Base-by-base conservation (phyloP, 92 coral and sea anemone genomes). In the Porites evermanni region DNA sequence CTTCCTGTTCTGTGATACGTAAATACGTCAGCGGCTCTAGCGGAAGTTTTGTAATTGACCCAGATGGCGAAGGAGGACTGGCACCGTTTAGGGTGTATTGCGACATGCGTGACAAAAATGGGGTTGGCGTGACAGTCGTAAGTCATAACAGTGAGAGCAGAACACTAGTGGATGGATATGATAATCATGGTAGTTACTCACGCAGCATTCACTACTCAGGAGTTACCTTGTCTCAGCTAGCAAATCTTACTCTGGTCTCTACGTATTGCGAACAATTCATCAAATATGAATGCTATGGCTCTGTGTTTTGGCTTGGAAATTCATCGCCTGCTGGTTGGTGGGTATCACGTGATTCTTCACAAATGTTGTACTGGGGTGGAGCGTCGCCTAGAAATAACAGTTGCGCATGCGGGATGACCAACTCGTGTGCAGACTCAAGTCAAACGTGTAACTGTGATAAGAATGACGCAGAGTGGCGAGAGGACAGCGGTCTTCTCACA, bases 391-490 rank as follows among this genome's bases (percentile, higher is more conserved):
- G 74, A 8, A 84, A 80, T 64, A 73, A 53, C 6, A 88, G 74
- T 78, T 91, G 94, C 86, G 91, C 94, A 66, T 91, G 94, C 68
- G 94, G 94, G 58, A 91, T 75, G 91, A 88, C 80, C 16, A 89
- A 79, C 71, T 81, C 93, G 10, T 91, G 94, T 60, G 80, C 83
- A 4, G 82, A 68, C 17, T 63, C 74, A 4, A 20, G 75, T 44
- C 1, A 73, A 7, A 7, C 3, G 16, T 91, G 94, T 56, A 88
- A 91, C 72, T 91, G 94, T 91, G 91, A 88, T 51, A 88, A 70
- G 68, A 75, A 81, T 71, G 75, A 60, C 54, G 87, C 73, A 66
- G 74, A 12, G 6, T 79, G 88, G 86, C 76, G 80, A 20, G 87
- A 84, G 53, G 91, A 88, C 75, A 78, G 82, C 56, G 92, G 92